Percentiles rank a stretch among this genome's conserved stretches.
Conservation (phyloP, 2,888 invertebrate species). For the Charanyca ferruginea region DNA sequence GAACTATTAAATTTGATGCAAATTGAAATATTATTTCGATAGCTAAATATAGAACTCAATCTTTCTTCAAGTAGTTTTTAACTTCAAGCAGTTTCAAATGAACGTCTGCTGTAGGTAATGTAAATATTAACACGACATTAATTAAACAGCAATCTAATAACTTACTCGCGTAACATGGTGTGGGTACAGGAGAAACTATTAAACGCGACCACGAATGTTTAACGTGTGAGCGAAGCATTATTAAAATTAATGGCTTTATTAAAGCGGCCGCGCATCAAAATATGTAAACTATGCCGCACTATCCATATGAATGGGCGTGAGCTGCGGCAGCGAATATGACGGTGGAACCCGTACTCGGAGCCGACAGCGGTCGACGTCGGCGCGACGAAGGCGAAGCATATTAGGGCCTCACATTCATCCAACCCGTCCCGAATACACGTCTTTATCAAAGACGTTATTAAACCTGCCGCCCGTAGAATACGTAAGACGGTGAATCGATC, state of each 20-base stretch:
- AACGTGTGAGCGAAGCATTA: constrained; percentile 73
- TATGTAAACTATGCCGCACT: constrained; percentile 84
- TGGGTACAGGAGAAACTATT: constrained; percentile 67
- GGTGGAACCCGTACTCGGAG: constrained; percentile 78
- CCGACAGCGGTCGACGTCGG: constrained; percentile 83
- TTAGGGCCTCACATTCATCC: constrained; percentile 83
- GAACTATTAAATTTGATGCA: constrained; percentile 5
- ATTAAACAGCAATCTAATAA: constrained; percentile 57
- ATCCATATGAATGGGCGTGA: constrained; percentile 82
- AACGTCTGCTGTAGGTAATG: constrained; percentile 30
- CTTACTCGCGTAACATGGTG: constrained; percentile 61
- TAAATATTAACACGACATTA: constrained; percentile 50
- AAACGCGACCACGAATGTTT: constrained; percentile 68
- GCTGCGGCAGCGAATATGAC: constrained; percentile 82
- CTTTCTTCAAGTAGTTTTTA: too few relatives aligned
- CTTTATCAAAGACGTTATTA: constrained; percentile 87
- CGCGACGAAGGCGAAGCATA: constrained; percentile 79
- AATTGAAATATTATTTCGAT: constrained; percentile 29
- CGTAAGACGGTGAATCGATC: constrained; percentile 77
- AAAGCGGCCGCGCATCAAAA: constrained; percentile 79
- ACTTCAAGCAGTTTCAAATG: constrained; percentile 2
- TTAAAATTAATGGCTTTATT: constrained; percentile 85
- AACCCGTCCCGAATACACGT: constrained; percentile 80
- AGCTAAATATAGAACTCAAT: constrained; percentile 7
- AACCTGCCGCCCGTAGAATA: constrained; percentile 81